These are phyloP conservation scores for Drosophila pectinifera DNA, from an alignment of 1,140 invertebrate genomes.

Conservation along the genomic window DNA sequence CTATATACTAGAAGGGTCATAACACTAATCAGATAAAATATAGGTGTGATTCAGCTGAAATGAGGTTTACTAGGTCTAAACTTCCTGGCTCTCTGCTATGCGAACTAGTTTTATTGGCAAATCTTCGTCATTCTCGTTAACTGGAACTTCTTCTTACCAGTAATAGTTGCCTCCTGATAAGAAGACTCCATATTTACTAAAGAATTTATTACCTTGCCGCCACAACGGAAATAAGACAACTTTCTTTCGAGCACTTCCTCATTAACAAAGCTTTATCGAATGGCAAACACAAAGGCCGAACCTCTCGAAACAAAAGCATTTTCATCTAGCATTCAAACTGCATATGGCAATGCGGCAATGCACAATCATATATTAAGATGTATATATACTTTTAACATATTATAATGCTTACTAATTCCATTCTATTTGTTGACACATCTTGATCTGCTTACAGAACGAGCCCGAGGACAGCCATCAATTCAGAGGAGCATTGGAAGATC, in stretches of 20 bases:
- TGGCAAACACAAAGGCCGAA: slow-evolving; percentile 38
- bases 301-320: slow-evolving; percentile 40
- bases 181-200: neutral
- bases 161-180: neutral
- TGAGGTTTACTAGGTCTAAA: neutral
- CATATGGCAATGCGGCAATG: slow-evolving; percentile 31
- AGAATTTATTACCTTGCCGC: neutral
- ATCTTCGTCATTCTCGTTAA: neutral
- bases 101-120: neutral
- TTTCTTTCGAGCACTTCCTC: slow-evolving; percentile 31
- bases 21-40: neutral
- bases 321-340: slow-evolving; percentile 36
- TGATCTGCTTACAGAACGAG: slow-evolving; percentile 50
- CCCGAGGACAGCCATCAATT: slow-evolving; percentile 51
- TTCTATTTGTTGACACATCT: slow-evolving; percentile 50
- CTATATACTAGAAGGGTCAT: too few relatives aligned
- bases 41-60: neutral
- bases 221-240: slow-evolving; percentile 26
- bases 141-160: neutral
- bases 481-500: slow-evolving; percentile 27
- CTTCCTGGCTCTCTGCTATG: neutral
- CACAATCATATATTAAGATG: slow-evolving; percentile 6
- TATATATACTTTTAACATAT: slow-evolving; percentile 18
- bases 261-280: slow-evolving; percentile 7
- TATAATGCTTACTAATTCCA: slow-evolving; percentile 55